Percentiles rank a stretch among this genome's conserved stretches.
phyloP scores from a whole-genome alignment of 2,888 invertebrate genomes.

The Operophtera brumata region DNA sequence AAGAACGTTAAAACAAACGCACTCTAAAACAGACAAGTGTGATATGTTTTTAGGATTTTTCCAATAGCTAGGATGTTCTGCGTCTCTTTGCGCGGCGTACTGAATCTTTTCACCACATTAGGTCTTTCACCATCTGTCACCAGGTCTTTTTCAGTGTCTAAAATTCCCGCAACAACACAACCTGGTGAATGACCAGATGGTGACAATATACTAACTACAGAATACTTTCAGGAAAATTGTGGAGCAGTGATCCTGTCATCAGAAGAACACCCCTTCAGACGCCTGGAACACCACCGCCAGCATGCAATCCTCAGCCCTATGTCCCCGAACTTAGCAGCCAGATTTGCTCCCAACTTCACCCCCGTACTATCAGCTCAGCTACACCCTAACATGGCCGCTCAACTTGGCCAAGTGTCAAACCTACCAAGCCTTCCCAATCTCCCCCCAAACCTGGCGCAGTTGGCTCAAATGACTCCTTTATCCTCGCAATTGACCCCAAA shows the following conservation, averaged over 20 bases:
- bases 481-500: slow-evolving; percentile 69
- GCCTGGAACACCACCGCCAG: slow-evolving; percentile 92
- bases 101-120: too few species aligned
- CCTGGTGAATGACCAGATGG: too few species aligned
- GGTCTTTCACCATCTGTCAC: too few species aligned
- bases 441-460: slow-evolving; percentile 71
- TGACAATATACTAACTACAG: too few species aligned
- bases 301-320: slow-evolving; percentile 87
- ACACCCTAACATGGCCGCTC: slow-evolving; percentile 76
- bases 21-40: too few species aligned
- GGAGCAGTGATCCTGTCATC: slow-evolving; percentile 87
- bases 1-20: too few species aligned
- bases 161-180: too few species aligned
- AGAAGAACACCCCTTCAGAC: slow-evolving; percentile 87
- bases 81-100: too few species aligned
- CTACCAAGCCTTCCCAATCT: slow-evolving; percentile 58
- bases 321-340: slow-evolving; percentile 79
- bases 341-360: slow-evolving; percentile 80
- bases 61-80: too few species aligned
- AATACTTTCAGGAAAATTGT: slow-evolving; percentile 84
- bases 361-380: slow-evolving; percentile 71
- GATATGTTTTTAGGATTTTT: too few species aligned
- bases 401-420: slow-evolving; percentile 68
- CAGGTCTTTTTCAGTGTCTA: too few species aligned
- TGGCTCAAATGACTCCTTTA: slow-evolving; percentile 74